A percentile compares a stretch with the other conserved stretches of the same genome.
Evolutionary conservation across 1,140 invertebrate species (phyloP).

Genomic region (Pantala flavescens): DNA sequence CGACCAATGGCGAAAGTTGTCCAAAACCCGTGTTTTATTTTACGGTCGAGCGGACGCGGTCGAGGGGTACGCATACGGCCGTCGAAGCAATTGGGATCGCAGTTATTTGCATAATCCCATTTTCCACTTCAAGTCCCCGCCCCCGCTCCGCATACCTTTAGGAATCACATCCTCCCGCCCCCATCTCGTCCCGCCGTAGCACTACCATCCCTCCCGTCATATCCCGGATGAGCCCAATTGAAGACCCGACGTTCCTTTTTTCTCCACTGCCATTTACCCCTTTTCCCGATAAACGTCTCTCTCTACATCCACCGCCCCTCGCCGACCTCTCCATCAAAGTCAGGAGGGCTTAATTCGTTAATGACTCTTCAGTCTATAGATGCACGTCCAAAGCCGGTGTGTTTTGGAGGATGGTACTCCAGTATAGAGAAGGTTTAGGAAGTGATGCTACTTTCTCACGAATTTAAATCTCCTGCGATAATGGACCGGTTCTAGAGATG

Average conservation of each 20-base stretch:
- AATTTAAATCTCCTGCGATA: no score
- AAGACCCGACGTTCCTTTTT: neutral
- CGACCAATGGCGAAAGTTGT: no score
- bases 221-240: conserved; percentile 3
- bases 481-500: no score
- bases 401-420: no score
- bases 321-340: neutral
- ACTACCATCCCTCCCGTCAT: neutral
- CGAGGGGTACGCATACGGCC: no score
- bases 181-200: neutral
- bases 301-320: neutral
- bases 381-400: neutral
- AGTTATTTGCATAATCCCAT: no score
- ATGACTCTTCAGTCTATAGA: neutral
- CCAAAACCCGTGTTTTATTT: no score
- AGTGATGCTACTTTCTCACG: no score
- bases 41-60: no score
- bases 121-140: no score
- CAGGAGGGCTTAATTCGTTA: neutral
- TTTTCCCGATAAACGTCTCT: neutral
- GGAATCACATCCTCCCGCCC: neutral
- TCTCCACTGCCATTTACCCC: neutral
- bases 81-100: no score
- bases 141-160: neutral
- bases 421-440: no score